These are phyloP conservation scores for Loriculus beryllinus DNA, from an alignment of 2,797 vertebrate species.

Conservation along the genomic window DNA sequence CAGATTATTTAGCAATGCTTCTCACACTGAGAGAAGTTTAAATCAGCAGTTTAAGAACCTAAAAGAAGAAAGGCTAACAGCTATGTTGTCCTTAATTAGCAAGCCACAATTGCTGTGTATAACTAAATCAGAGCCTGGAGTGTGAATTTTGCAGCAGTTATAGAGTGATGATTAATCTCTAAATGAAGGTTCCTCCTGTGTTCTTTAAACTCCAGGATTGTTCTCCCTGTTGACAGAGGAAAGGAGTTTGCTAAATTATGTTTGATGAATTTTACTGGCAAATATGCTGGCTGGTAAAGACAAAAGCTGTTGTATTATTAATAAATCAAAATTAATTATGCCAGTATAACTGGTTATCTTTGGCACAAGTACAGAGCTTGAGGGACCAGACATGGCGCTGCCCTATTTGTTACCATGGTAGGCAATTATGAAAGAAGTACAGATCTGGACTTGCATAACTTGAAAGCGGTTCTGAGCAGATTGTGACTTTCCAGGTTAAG, in stretches of 20 bases:
- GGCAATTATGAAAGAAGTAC: conserved; percentile 41
- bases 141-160: conserved; percentile 23
- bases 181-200: neutral
- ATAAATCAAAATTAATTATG: conserved; percentile 50
- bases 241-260: neutral
- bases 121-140: conserved; percentile 28
- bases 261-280: neutral
- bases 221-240: neutral
- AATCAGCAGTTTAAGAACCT: neutral
- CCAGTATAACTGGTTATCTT: conserved; percentile 56
- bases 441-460: conserved; percentile 53
- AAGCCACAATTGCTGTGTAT: neutral
- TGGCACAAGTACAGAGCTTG: conserved; percentile 43
- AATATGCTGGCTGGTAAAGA: neutral
- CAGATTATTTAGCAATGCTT: conserved; percentile 11
- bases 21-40: neutral
- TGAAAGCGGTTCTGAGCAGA: neutral
- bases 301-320: conserved; percentile 35
- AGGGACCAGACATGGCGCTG: conserved; percentile 5
- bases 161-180: conserved; percentile 10
- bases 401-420: conserved; percentile 29
- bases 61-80: neutral
- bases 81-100: conserved; percentile 14
- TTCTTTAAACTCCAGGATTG: neutral
- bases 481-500: conserved; percentile 19